A percentile compares a stretch with the other conserved stretches of the same genome.
phyloP scores from a whole-genome alignment of 2,113 vertebrate genomes.

The Tetraodon nigroviridis region DNA sequence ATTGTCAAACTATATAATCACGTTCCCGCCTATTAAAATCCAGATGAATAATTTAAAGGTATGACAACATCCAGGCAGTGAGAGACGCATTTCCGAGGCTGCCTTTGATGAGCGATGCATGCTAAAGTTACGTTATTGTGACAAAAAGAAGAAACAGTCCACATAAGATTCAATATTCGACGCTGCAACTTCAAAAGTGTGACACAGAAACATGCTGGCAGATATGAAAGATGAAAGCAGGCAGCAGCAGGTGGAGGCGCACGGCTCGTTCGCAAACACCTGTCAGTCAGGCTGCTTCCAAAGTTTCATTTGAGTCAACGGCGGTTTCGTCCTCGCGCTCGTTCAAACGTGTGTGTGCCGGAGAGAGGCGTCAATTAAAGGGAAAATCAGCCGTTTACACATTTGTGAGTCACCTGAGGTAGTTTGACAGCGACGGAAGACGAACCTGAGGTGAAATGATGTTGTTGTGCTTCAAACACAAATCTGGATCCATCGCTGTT shows the following conservation, averaged over 20 bases:
- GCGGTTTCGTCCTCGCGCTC: conserved; percentile 25
- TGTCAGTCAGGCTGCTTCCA: conserved; percentile 27
- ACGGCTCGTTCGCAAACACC: conserved; percentile 22
- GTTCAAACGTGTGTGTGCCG: no score
- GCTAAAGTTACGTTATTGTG: conserved; percentile 57
- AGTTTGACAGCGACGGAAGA: background rate
- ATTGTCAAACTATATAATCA: conserved; percentile 67
- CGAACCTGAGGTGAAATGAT: background rate
- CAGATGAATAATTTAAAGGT: conserved; percentile 65
- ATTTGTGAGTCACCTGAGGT: background rate
- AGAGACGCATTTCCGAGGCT: conserved; percentile 46
- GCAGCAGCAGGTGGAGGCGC: conserved; percentile 45
- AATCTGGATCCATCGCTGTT: no score
- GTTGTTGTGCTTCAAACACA: background rate
- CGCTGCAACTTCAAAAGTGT: conserved; percentile 42
- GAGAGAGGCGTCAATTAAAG: background rate
- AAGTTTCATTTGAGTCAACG: conserved; percentile 24
- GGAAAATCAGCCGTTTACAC: background rate
- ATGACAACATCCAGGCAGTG: conserved; percentile 53
- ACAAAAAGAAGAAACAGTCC: conserved; percentile 32
- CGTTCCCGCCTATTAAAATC: conserved; percentile 69
- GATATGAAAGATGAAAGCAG: conserved; percentile 56
- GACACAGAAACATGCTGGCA: conserved; percentile 52
- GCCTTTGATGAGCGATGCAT: conserved; percentile 52
- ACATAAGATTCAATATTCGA: conserved; percentile 40